A percentile compares a stretch with the other conserved stretches of the same genome.
phyloP scores from a whole-genome alignment of 2,888 invertebrate species.

The Muschampia plurimacula region DNA sequence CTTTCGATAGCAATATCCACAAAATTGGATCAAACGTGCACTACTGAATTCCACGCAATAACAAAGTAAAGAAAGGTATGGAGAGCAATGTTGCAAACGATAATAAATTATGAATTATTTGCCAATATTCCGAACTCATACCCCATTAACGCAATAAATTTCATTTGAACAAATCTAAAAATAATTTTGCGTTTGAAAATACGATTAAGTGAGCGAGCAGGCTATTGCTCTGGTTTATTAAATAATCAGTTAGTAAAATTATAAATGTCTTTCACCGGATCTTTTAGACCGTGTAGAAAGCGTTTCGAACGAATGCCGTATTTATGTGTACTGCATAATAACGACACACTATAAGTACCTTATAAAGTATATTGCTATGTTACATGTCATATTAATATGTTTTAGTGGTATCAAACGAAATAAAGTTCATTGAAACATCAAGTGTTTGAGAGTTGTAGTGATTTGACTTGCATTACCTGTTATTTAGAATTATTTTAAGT shows the following conservation, averaged over 20 bases:
- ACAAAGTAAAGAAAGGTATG: slow-evolving; percentile 22
- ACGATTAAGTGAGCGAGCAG: not conserved
- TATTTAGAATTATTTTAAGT: not conserved
- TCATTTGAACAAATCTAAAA: not conserved
- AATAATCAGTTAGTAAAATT: slow-evolving; percentile 32
- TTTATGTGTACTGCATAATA: slow-evolving; percentile 16
- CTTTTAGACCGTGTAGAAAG: slow-evolving; percentile 15
- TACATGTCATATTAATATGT: slow-evolving; percentile 31
- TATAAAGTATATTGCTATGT: slow-evolving; percentile 37
- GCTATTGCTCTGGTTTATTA: not conserved
- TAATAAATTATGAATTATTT: slow-evolving; percentile 30
- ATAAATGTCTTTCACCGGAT: slow-evolving; percentile 14
- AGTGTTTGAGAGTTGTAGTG: not conserved
- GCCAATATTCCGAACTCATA: slow-evolving; percentile 19
- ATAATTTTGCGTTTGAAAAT: slow-evolving; percentile 2
- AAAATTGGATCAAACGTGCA: not conserved
- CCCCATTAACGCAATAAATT: slow-evolving; percentile 17
- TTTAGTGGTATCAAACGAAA: slow-evolving; percentile 34
- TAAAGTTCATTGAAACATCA: not conserved
- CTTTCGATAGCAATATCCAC: not conserved
- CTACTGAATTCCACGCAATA: not conserved
- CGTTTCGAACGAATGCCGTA: slow-evolving; percentile 27
- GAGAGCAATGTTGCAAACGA: slow-evolving; percentile 10
- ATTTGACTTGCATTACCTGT: not conserved
- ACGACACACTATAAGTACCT: slow-evolving; percentile 31